Base-by-base conservation (phyloP, 2,888 invertebrate genomes). In the Artemia sinica region DNA sequence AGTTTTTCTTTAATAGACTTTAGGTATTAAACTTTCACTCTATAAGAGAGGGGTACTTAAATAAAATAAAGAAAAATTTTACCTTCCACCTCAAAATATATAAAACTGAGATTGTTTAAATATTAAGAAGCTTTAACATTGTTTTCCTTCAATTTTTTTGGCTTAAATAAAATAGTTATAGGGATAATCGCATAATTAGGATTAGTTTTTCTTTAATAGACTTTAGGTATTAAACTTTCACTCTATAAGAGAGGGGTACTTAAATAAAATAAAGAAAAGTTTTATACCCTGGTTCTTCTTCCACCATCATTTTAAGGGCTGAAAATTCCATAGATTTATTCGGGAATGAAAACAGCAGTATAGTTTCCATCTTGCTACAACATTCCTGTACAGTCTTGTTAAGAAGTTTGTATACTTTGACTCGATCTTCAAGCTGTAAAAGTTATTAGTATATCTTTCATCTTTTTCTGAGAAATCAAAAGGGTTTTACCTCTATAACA, bases 361-460 rank as follows among this genome's bases (percentile, higher is more conserved):
- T 58, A n/a, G 14, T 28, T 58, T 11, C 63, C 14, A 58, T n/a
- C 28, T 28, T 58, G 14, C 28, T 58, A 10, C 63, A 58, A 28
- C 63, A 58, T 8, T 58, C 63, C 9, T 58, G 14, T 28, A 58
- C 63, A 9, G 63, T 58, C 28, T 28, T 58, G 63, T 58, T 58
- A n/a, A 58, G 63, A 10, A 28, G 28, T 11, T 58, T 58, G 63
- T 58, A 58, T 9, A 58, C 63, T 11, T 28, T 58, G 11, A 58
- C 63, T 28, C 63, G n/a, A n/a, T 58, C 63, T 8, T 28, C 63
- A 58, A 58, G 63, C 63, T 58, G 63, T 10, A 58, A 58, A 58
- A 58, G 6, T 41, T 41, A 41, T 41, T 41, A 5, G 41, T 6
- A 41, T 41, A 6, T 41, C 41, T 41, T 41, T 41, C 41, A 41